These are phyloP conservation scores for Serilophus lunatus DNA, from an alignment of 2,113 vertebrate species.

Conservation along the genomic window DNA sequence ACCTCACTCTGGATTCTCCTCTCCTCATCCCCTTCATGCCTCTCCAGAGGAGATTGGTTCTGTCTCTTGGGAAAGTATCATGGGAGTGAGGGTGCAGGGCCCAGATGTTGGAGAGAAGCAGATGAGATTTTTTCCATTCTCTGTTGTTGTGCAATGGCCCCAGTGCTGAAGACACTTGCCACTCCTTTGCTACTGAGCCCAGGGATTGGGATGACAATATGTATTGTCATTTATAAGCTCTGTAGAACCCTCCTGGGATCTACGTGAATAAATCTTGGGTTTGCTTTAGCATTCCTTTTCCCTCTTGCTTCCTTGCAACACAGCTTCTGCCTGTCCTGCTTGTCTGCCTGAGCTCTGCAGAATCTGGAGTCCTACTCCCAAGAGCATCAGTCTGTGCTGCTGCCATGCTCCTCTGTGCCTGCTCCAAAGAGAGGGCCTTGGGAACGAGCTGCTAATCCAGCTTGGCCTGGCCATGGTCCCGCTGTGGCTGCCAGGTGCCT, in stretches of 20 bases:
- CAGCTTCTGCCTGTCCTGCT: background rate
- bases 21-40: background rate
- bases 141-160: conserved; percentile 20
- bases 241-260: conserved; percentile 14
- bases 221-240: conserved; percentile 40
- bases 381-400: background rate
- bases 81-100: background rate
- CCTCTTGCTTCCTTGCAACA: background rate
- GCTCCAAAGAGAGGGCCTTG: background rate
- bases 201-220: background rate
- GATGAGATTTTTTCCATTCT: conserved; percentile 38
- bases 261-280: background rate
- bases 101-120: background rate
- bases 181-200: conserved; percentile 44
- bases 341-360: background rate
- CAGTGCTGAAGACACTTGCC: conserved; percentile 10
- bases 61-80: background rate
- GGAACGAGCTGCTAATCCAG: background rate
- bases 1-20: background rate
- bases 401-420: background rate
- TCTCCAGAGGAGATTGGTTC: background rate
- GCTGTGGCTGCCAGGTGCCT: conserved; percentile 2
- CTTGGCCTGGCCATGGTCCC: background rate
- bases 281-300: background rate
- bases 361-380: background rate